These are phyloP conservation scores for Acanthopleura granulata DNA, from an alignment of 2,888 invertebrate genomes.

Conservation along the genomic window DNA sequence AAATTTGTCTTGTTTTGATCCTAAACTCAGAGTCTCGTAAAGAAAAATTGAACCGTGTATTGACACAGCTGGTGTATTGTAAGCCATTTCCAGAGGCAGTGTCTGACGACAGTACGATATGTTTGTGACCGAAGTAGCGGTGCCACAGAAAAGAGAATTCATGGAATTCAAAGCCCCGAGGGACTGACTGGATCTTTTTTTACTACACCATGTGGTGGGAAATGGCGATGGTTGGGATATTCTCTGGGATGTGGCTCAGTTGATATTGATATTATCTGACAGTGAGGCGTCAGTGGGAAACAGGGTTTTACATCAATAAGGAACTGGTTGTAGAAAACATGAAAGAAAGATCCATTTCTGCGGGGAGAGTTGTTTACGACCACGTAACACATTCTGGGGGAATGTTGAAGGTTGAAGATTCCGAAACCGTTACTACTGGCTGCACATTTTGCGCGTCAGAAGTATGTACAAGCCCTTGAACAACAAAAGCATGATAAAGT, in stretches of 20 bases:
- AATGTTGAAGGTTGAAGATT: neutral
- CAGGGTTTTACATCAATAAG: constrained; percentile 21
- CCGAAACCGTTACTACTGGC: neutral
- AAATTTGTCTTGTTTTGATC: constrained; percentile 10
- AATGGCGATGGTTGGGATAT: neutral
- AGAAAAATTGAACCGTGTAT: too few relatives aligned
- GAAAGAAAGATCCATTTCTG: constrained; percentile 4
- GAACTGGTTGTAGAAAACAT: constrained; percentile 16
- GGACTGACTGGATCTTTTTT: neutral
- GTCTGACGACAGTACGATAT: too few relatives aligned
- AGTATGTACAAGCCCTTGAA: too few relatives aligned
- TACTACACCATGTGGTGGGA: neutral
- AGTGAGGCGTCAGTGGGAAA: constrained; percentile 19
- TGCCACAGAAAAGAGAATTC: too few relatives aligned
- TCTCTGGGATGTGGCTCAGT: constrained; percentile 6
- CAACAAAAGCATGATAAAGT: neutral
- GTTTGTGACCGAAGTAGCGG: too few relatives aligned
- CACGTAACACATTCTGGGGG: constrained; percentile 13
- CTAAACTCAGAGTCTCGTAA: too few relatives aligned
- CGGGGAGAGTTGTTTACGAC: constrained; percentile 16
- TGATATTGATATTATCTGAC: constrained; percentile 18
- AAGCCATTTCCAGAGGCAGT: too few relatives aligned
- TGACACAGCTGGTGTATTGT: too few relatives aligned
- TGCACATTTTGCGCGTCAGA: neutral
- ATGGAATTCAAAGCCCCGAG: too few relatives aligned